Evolutionary conservation across 2,888 invertebrate genomes (phyloP), one percentile per base, ranked within the genome.

Genomic region (Heliconius erato): DNA sequence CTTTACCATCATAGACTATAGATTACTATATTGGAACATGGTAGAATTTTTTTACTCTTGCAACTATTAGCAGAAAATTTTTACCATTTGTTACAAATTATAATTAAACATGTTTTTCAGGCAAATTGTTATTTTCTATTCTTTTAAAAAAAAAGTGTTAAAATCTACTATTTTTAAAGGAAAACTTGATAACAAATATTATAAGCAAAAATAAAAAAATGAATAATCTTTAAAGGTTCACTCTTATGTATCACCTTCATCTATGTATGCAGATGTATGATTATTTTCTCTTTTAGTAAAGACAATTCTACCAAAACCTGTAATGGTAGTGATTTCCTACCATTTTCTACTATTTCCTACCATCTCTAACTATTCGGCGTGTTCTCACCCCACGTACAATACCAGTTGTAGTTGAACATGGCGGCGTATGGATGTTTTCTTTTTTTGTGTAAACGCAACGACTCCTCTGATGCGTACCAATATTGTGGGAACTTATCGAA

Each of bases 401-500:
- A 91, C 95, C 95, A 96, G 80, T 92, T 94, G 65, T 91, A 88
- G 44, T 94, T 93, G 7, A 91, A 93, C 92, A 95, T 91, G 65
- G 91, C 95, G 0, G 95, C 90, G 85, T 96, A 95, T 0, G 95
- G 95, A 9, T 96, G 95, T 89, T 96, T 96, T 16, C 95, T 82
- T 35, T 96, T 96, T 86, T 95, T 95, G 86, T 96, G 95, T 0
- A 95, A 88, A 0, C 95, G 85, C 0, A 96, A 88, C 0, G 95
- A 96, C 49, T 96, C 95, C 65, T 96, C 95, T 0, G 94, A 94
- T 0, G 95, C 95, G 82, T 95, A 96, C 95, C 95, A 96, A 84
- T 90, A 94, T 74, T 96, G 95, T 0, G 95, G 95, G 86, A 85
- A 94, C 67, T 92, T 93, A 87, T 94, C 94, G 83, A 92, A 94